Conservation (phyloP, 2,113 vertebrate species). For the Haemorhous mexicanus region DNA sequence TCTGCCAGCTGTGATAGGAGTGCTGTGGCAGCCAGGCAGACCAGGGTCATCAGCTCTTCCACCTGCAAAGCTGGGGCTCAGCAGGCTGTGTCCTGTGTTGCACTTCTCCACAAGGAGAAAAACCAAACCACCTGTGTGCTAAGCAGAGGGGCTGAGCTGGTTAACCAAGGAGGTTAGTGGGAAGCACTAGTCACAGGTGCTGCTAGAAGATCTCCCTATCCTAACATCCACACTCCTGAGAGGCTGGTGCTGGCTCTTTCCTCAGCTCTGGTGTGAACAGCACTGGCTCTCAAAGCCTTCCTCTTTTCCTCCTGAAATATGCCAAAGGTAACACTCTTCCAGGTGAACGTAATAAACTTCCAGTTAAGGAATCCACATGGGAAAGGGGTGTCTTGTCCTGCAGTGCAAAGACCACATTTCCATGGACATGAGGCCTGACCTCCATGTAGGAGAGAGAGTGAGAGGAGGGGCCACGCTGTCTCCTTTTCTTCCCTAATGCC, state of each 20-base stretch:
- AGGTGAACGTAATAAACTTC: neutral
- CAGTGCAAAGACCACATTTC: neutral
- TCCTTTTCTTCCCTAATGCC: neutral
- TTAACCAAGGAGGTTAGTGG: neutral
- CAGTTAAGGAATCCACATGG: neutral
- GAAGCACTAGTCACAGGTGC: neutral
- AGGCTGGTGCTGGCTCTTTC: neutral
- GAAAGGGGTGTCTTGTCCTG: neutral
- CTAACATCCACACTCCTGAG: neutral
- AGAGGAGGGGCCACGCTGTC: neutral
- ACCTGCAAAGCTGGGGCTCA: neutral
- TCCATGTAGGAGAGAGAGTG: accelerated
- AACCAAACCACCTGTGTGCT: neutral
- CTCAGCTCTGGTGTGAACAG: neutral
- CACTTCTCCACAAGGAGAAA: neutral
- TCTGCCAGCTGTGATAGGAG: neutral
- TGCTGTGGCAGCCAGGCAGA: neutral
- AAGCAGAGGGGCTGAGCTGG: neutral
- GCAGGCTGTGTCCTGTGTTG: neutral
- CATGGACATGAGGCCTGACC: neutral
- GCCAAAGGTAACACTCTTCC: neutral
- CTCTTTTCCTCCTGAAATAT: neutral
- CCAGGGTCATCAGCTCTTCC: neutral
- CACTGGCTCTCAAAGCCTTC: neutral
- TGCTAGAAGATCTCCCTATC: neutral